Evolutionary conservation across 2,888 invertebrate species (phyloP), one percentile per base, ranked within the genome.

Genomic region (Tridacna crocea): DNA sequence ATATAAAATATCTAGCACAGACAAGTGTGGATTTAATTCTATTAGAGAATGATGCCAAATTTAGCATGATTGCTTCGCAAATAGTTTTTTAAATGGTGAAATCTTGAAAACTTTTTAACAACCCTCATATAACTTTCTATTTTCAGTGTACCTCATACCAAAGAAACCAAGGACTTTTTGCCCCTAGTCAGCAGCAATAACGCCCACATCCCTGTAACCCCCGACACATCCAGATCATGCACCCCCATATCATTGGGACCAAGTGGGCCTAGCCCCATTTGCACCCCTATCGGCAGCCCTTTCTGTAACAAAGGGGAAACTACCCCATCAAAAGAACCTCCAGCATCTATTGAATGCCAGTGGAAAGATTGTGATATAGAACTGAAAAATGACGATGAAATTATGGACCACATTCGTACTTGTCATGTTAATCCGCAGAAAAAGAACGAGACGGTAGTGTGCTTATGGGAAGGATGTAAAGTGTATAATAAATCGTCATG

Each of bases 391-490:
- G 87, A 83, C 48, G 85, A 83, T 51, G 88, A 86, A 84, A 87
- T 93, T 77, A 87, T 92, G 88, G 92, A 93, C 81, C 93, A 93
- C 87, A 90, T 93, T 73, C 90, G 92, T 47, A 85, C 88, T 72
- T 84, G 85, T 55, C 94, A 94, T 84, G 93, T 94, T 65, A 92
- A 92, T 75, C 84, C 89, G n/a, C 98, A 98, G 95, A 96, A 96
- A 24, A 92, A 91, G 79, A 96, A 96, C 87, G 97, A 97, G 94
- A 97, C 97, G 92, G 98, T 97, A 95, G 96, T 97, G 73, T 99
- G 99, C 94, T 96, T 98, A 77, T 99, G 99, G 99, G 96, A 96
- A 91, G 97, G 97, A 74, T 99, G 99, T 95, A 99, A 99, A 94
- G 99, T 99, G 63, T 98, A 97, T 93, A 97, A 98, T 88, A 97